Evolutionary conservation across 30 jellyfish, hydroid and myxozoan species (phyloP).

Genomic region (Chrysaora quinquecirrha): DNA sequence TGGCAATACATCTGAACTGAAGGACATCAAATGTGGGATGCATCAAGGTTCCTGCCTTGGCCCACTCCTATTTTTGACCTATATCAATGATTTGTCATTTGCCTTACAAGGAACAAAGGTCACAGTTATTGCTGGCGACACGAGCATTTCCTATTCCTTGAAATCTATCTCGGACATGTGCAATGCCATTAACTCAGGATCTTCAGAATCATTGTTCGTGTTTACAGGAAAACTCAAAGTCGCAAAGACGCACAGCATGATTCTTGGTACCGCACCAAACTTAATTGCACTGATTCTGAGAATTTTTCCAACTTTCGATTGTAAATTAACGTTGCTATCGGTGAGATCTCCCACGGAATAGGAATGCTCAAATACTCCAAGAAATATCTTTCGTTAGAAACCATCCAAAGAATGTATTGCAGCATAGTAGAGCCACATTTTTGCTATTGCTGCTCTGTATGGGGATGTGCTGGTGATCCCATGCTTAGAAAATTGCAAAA

Average conservation of each 20-base stretch:
- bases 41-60: slow-evolving; percentile 10
- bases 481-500: too few relatives aligned
- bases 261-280: not conserved
- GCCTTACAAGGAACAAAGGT: slow-evolving; percentile 7
- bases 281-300: not conserved
- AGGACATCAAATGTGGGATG: not conserved
- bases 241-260: not conserved
- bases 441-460: too few relatives aligned
- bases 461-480: too few relatives aligned
- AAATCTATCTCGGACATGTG: not conserved
- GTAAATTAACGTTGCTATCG: not conserved
- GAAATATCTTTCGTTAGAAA: not conserved
- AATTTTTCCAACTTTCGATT: not conserved
- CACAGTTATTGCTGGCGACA: slow-evolving; percentile 3
- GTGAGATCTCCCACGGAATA: not conserved
- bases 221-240: not conserved
- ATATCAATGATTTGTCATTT: slow-evolving; percentile 14
- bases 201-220: not conserved
- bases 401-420: too few relatives aligned
- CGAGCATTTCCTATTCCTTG: not conserved
- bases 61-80: not conserved
- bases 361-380: not conserved
- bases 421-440: too few relatives aligned
- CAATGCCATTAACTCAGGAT: not conserved
- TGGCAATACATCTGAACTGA: not conserved